Conservation (phyloP, 64 coral and sea anemone genomes). For the Catalaphyllia jardinei region DNA sequence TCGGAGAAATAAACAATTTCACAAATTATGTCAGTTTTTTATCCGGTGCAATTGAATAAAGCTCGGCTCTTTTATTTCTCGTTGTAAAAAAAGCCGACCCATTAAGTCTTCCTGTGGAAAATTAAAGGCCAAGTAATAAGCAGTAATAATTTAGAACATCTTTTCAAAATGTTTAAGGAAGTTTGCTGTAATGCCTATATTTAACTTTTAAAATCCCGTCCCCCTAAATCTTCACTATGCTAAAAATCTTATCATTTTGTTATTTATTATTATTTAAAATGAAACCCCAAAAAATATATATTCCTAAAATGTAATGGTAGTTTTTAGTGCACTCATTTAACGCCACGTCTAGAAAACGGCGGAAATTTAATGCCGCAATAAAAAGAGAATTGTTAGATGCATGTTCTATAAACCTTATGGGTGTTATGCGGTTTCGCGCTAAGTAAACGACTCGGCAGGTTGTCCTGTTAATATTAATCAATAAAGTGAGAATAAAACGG, state of each 20-base stretch:
- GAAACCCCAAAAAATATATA: not conserved
- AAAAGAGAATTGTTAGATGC: constrained; percentile 20
- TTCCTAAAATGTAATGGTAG: not conserved
- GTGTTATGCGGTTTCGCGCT: not conserved
- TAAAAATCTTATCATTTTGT: not conserved
- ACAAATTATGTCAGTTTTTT: constrained; percentile 38
- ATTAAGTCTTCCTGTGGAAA: constrained; percentile 36
- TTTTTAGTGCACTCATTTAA: not conserved
- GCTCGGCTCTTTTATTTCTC: constrained; percentile 14
- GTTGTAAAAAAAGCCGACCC: constrained; percentile 35
- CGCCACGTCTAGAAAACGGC: not conserved
- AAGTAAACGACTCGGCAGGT: not conserved
- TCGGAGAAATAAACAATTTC: constrained; percentile 37
- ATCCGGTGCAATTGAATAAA: constrained; percentile 43
- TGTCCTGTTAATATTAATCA: not conserved
- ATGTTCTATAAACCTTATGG: not conserved
- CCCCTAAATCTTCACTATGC: not conserved
- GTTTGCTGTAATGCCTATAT: constrained; percentile 3
- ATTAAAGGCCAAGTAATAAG: constrained; percentile 13
- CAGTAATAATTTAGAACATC: not conserved
- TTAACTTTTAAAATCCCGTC: not conserved
- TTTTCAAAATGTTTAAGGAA: constrained; percentile 15
- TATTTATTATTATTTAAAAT: not conserved
- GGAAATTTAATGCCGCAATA: not conserved
- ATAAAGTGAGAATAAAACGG: not conserved